Evolutionary conservation across 2,888 invertebrate species (phyloP).

Genomic region (Hydrotaea diabolus): DNA sequence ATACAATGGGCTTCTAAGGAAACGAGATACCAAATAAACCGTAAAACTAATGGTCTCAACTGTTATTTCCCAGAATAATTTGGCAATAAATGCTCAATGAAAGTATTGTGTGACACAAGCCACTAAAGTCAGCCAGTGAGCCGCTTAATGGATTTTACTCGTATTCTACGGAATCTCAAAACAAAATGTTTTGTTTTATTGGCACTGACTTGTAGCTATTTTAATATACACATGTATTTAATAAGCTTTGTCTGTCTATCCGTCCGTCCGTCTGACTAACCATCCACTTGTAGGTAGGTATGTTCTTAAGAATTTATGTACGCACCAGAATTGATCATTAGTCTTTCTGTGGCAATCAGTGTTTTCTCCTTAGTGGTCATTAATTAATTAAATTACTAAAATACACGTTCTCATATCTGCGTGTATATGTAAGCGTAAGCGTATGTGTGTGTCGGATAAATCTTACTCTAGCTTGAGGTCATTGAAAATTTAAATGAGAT

Average conservation of each 20-base stretch:
- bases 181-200: neutral
- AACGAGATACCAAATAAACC: neutral
- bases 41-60: neutral
- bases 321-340: conserved; percentile 3
- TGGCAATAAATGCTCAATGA: neutral
- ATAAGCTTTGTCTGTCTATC: neutral
- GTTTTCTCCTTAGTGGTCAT: neutral
- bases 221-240: conserved; percentile 4
- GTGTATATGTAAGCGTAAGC: neutral
- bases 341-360: neutral
- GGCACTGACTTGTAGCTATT: neutral
- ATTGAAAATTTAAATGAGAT: conserved; percentile 19
- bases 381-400: conserved; percentile 26
- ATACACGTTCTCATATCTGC: neutral
- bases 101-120: neutral
- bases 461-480: neutral
- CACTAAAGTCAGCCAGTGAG: neutral
- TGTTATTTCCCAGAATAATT: neutral
- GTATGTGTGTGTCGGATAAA: neutral
- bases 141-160: neutral
- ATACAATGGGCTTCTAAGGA: too few relatives aligned
- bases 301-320: neutral
- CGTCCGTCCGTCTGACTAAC: too few relatives aligned
- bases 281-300: neutral
- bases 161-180: neutral